Conservation (phyloP, 2,888 invertebrate genomes). For the Lacanobia wlatinum region DNA sequence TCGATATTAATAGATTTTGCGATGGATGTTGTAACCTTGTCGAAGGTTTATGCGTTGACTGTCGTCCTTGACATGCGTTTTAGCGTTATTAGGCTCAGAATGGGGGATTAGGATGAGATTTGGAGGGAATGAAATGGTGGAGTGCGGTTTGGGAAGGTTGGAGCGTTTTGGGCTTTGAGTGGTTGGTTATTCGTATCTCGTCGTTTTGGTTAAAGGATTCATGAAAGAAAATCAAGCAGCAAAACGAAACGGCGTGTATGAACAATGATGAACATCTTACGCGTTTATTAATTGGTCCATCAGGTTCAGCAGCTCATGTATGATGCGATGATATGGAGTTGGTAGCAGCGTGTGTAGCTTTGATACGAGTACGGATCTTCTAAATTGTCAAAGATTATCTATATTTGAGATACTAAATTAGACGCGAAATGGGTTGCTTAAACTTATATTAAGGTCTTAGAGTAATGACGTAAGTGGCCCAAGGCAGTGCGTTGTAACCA, state of each 20-base stretch:
- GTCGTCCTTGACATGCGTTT: slow-evolving; percentile 49
- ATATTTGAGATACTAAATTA: background rate
- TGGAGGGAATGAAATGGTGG: slow-evolving; percentile 13
- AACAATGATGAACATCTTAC: no score
- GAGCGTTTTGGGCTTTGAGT: background rate
- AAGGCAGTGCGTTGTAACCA: no score
- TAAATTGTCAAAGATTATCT: background rate
- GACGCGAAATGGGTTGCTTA: background rate
- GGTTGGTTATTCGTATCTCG: background rate
- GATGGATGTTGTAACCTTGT: slow-evolving; percentile 39
- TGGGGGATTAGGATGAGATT: slow-evolving; percentile 31
- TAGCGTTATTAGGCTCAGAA: background rate
- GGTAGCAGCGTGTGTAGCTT: no score
- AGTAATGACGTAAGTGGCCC: no score
- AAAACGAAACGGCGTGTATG: background rate
- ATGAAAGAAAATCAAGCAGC: background rate
- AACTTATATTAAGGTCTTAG: background rate
- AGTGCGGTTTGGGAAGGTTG: slow-evolving; percentile 9
- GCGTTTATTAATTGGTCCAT: background rate
- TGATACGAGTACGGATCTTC: no score
- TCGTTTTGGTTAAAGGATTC: background rate
- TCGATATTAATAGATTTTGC: slow-evolving; percentile 55
- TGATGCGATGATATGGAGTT: background rate
- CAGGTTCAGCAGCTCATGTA: background rate
- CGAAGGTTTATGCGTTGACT: slow-evolving; percentile 15